These are phyloP conservation scores for Bovichtus diacanthus DNA, from an alignment of 2,797 vertebrate species.

Conservation along the genomic window DNA sequence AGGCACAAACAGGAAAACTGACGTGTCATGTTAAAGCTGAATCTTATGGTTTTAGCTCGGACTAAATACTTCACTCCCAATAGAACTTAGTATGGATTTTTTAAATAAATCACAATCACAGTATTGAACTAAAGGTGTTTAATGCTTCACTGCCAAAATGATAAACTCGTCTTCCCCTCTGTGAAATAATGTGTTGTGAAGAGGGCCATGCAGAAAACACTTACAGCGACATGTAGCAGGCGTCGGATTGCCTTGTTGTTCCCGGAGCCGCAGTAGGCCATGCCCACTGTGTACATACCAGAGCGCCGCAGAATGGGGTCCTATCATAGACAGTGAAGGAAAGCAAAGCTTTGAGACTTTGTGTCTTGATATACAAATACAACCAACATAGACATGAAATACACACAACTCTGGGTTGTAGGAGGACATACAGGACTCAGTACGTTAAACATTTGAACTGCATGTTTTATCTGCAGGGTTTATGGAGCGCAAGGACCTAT, in stretches of 20 bases:
- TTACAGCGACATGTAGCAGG: constrained; percentile 97
- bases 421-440: constrained; percentile 7
- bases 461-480: not conserved
- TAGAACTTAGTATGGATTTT: not conserved
- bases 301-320: constrained; percentile 96
- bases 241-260: constrained; percentile 99
- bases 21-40: not conserved
- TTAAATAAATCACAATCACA: not conserved
- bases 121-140: not conserved
- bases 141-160: constrained; percentile 17
- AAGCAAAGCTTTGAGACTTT: constrained; percentile 71
- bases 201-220: constrained; percentile 72
- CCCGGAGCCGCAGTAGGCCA: constrained; percentile 99
- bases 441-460: constrained; percentile 15
- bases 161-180: constrained; percentile 28
- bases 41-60: not conserved
- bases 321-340: constrained; percentile 73
- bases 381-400: constrained; percentile 47
- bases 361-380: constrained; percentile 37
- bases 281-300: constrained; percentile 99
- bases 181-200: constrained; percentile 25
- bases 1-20: not conserved
- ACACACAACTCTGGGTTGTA: constrained; percentile 4
- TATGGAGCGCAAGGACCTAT: constrained; percentile 14
- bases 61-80: not conserved